These are phyloP conservation scores for Disparrhopalites patrizii DNA, from an alignment of 2,888 invertebrate species.

Conservation along the genomic window DNA sequence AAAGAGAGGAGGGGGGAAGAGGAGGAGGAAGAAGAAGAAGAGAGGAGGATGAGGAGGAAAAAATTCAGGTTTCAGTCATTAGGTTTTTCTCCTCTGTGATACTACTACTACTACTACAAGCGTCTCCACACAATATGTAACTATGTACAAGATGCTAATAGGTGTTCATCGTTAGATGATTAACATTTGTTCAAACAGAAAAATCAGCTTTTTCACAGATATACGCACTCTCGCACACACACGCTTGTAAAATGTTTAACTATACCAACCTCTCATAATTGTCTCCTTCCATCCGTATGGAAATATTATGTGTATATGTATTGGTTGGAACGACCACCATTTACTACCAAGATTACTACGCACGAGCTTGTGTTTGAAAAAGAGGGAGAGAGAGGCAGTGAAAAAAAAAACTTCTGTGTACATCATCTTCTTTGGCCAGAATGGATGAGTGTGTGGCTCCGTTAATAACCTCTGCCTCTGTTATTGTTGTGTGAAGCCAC, in stretches of 20 bases:
- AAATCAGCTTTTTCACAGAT: not conserved
- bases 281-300: no score
- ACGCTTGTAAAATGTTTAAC: no score
- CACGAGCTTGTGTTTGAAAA: not conserved
- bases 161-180: not conserved
- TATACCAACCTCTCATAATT: no score
- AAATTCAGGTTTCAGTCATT: conserved; percentile 24
- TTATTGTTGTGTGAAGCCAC: not conserved
- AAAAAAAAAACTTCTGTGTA: no score
- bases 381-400: not conserved
- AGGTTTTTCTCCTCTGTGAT: not conserved
- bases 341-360: no score
- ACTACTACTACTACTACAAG: no score
- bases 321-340: no score
- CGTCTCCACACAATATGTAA: no score
- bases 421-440: no score
- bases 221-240: not conserved
- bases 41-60: not conserved
- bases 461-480: not conserved
- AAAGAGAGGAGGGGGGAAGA: no score
- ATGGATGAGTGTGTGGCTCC: no score
- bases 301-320: no score
- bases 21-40: not conserved
- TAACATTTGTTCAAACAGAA: conserved; percentile 2
- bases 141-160: not conserved